These are phyloP conservation scores for Mechanitis messenoides DNA, from an alignment of 2,888 invertebrate genomes.

Conservation along the genomic window DNA sequence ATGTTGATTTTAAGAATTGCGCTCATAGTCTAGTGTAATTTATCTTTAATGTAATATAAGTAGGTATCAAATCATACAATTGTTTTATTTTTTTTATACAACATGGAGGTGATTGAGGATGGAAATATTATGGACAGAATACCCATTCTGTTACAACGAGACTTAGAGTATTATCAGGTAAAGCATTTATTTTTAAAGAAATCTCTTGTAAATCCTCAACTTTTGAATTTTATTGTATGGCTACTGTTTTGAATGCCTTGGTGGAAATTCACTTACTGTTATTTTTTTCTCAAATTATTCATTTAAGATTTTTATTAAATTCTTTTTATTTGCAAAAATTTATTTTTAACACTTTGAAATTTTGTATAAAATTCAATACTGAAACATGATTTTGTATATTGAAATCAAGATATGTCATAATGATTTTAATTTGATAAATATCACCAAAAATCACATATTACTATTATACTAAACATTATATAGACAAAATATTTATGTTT, in stretches of 20 bases:
- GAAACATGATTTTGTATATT: no score
- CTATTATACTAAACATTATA: not conserved
- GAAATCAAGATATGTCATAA: no score
- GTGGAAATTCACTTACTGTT: no score
- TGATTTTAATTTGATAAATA: no score
- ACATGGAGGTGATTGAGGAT: conserved; percentile 93
- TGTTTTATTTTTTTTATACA: conserved; percentile 34
- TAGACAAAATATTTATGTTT: conserved; percentile 24
- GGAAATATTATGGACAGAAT: conserved; percentile 92
- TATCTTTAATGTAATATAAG: conserved; percentile 47
- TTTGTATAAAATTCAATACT: no score
- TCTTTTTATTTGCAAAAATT: no score
- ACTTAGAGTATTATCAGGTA: conserved; percentile 90
- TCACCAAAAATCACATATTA: not conserved
- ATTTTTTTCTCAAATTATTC: no score
- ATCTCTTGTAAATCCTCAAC: not conserved
- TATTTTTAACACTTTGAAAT: no score
- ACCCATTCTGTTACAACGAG: conserved; percentile 86
- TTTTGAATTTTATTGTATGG: no score
- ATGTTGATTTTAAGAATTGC: conserved; percentile 79
- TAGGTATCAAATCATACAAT: conserved; percentile 38
- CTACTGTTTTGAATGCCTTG: no score
- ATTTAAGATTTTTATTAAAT: no score
- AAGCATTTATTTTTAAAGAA: conserved; percentile 20
- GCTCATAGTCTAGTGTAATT: conserved; percentile 60